Conservation (phyloP, 2,113 vertebrate species). For the Cololabis saira region DNA sequence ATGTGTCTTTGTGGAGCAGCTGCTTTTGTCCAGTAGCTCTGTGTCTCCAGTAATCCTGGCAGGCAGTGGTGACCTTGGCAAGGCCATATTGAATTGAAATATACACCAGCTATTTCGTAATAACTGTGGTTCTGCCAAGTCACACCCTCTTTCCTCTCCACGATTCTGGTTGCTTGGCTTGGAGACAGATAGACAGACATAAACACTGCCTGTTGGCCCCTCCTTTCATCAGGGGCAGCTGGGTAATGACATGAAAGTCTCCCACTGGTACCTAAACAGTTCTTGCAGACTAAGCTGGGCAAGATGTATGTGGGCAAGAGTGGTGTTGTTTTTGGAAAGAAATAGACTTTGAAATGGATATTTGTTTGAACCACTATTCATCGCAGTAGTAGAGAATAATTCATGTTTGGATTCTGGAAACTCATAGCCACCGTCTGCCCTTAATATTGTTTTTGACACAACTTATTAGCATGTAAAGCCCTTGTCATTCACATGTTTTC, state of each 20-base stretch:
- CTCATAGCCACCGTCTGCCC: neutral
- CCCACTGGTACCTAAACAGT: slow-evolving; percentile 28
- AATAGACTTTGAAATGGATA: neutral
- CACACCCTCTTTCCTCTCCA: slow-evolving; percentile 71
- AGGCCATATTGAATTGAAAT: slow-evolving; percentile 76
- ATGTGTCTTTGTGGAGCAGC: slow-evolving; percentile 80
- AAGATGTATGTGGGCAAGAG: neutral
- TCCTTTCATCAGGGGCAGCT: slow-evolving; percentile 62
- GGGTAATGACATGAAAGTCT: slow-evolving; percentile 59
- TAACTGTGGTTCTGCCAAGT: slow-evolving; percentile 77
- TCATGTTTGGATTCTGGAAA: no score
- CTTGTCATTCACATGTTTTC: neutral
- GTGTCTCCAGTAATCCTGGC: slow-evolving; percentile 70
- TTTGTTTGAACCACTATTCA: neutral
- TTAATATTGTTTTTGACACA: neutral
- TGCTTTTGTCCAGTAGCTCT: slow-evolving; percentile 78
- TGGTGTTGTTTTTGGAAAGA: no score
- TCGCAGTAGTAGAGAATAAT: neutral
- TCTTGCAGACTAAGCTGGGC: slow-evolving; percentile 15
- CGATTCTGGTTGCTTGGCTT: slow-evolving; percentile 57
- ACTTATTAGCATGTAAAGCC: neutral
- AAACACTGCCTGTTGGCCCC: slow-evolving; percentile 55
- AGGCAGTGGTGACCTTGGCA: slow-evolving; percentile 80
- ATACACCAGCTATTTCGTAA: slow-evolving; percentile 81
- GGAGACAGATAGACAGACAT: slow-evolving; percentile 52